phyloP scores from a whole-genome alignment of 1,140 invertebrate genomes.

The Vollenhovia emeryi region DNA sequence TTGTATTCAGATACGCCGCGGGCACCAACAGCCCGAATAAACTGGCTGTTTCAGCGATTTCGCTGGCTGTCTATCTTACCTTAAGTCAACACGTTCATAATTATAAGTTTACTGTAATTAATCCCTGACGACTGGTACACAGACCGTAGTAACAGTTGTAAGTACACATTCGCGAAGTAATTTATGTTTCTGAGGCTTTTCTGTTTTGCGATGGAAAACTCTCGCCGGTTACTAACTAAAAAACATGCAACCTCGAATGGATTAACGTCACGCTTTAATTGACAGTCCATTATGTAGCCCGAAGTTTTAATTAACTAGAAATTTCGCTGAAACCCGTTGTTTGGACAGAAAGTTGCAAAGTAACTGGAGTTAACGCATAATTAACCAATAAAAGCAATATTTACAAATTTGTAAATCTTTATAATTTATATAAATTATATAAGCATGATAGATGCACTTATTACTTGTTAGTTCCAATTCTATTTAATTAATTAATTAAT shows the following conservation, averaged over 20 bases:
- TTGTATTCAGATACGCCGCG: neutral
- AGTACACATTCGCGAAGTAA: slow-evolving; percentile 35
- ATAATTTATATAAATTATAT: neutral
- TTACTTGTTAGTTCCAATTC: neutral
- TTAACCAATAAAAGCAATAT: slow-evolving; percentile 38
- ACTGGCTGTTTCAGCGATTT: neutral
- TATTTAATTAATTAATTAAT: neutral
- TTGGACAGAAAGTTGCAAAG: slow-evolving; percentile 21
- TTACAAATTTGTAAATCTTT: neutral
- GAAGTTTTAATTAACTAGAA: slow-evolving; percentile 58
- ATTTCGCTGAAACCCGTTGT: slow-evolving; percentile 41
- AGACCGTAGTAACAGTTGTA: slow-evolving; percentile 11
- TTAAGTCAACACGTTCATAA: neutral
- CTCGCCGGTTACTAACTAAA: neutral
- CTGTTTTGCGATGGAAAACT: slow-evolving; percentile 25
- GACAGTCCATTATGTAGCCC: slow-evolving; percentile 53
- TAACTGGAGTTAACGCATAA: slow-evolving; percentile 16
- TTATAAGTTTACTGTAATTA: slow-evolving; percentile 41
- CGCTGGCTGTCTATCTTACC: slow-evolving; percentile 14
- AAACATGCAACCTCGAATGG: slow-evolving; percentile 40
- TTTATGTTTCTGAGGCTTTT: slow-evolving; percentile 50
- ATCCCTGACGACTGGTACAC: slow-evolving; percentile 11
- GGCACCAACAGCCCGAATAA: neutral
- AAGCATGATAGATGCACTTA: neutral
- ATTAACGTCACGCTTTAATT: slow-evolving; percentile 59